Percentiles rank a stretch among this genome's conserved stretches.
phyloP scores from a whole-genome alignment of 2,888 invertebrate species.

The Lochmaea crataegi region DNA sequence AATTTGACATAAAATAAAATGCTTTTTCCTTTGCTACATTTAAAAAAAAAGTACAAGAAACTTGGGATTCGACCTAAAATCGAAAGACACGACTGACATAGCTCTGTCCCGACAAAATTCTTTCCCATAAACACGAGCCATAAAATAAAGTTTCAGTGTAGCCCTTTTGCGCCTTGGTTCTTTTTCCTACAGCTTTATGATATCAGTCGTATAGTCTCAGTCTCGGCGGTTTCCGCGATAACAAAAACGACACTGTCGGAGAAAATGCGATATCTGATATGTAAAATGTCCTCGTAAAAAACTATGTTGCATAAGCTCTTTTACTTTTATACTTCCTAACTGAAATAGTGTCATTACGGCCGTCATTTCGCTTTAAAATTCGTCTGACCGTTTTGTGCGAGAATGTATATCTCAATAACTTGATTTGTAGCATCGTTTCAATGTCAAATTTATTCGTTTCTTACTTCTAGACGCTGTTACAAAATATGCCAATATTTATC shows the following conservation, averaged over 20 bases:
- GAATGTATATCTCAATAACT: no score
- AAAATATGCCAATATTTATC: no score
- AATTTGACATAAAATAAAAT: neutral
- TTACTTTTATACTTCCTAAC: constrained; percentile 10
- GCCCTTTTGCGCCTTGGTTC: constrained; percentile 16
- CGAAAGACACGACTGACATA: constrained; percentile 14
- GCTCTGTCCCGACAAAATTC: constrained; percentile 25
- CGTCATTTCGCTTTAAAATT: no score
- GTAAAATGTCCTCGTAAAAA: constrained; percentile 32
- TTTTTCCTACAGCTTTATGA: constrained; percentile 19
- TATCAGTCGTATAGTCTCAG: constrained; percentile 27
- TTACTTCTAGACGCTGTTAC: no score
- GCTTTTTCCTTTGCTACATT: neutral
- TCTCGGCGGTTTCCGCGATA: constrained; percentile 25
- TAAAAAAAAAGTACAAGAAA: neutral
- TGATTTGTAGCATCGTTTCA: no score
- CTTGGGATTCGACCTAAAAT: constrained; percentile 6
- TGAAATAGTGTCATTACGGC: constrained; percentile 13
- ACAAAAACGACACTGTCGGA: constrained; percentile 35
- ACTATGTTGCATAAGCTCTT: constrained; percentile 30
- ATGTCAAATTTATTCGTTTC: no score
- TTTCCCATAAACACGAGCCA: constrained; percentile 29
- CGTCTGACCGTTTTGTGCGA: no score
- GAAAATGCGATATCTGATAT: constrained; percentile 31
- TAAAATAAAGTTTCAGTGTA: constrained; percentile 31